Base-by-base conservation (phyloP, 2,797 vertebrate species). In the Microctenopoma steveboyesi region DNA sequence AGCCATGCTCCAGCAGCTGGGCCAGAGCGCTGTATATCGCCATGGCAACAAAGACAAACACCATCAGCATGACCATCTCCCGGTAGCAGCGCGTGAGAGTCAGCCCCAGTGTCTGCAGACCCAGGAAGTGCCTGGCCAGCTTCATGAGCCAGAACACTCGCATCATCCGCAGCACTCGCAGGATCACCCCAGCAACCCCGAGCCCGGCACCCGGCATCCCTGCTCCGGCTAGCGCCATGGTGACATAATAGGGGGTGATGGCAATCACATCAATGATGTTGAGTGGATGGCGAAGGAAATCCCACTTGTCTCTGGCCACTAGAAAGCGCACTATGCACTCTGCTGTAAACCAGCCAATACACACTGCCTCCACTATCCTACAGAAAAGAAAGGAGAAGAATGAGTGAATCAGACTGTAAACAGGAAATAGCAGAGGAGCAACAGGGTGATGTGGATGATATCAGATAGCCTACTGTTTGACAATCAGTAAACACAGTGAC, bases 91-190 rank as follows among this genome's bases (percentile, higher is more conserved):
- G 95, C 51, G 95, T 95, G 79, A 99, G 95, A 43, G 98, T 99
- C 88, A 99, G 90, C 76, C 98, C 98, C 65, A 99, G 95, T 0
- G 98, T 99, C 94, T 99, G 98, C 89, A 99, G 94, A 62, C 98
- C 98, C 84, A 99, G 94, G 92, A 99, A 99, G 92, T 99, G 98
- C 78, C 98, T 95, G 57, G 98, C 98, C 66, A 99, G 94, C 92
- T 99, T 99, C 92, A 99, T 98, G 74, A 99, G 95, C 98, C 98
- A 99, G 91, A 99, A 99, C 91, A 99, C 97, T 82, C 98, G 93
- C 97, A 99, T 98, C 98, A 99, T 98, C 85, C 98, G 94, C 85
- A 99, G 94, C 74, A 98, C 96, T 39, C 98, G 95, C 82, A 99
- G 91, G 45, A 97, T 94, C 87, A 99, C 94, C 51, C 98, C 98